A percentile compares a stretch with the other conserved stretches of the same genome.
Conservation (phyloP, 1,140 invertebrate species). For the Bathynomus jamesi region DNA sequence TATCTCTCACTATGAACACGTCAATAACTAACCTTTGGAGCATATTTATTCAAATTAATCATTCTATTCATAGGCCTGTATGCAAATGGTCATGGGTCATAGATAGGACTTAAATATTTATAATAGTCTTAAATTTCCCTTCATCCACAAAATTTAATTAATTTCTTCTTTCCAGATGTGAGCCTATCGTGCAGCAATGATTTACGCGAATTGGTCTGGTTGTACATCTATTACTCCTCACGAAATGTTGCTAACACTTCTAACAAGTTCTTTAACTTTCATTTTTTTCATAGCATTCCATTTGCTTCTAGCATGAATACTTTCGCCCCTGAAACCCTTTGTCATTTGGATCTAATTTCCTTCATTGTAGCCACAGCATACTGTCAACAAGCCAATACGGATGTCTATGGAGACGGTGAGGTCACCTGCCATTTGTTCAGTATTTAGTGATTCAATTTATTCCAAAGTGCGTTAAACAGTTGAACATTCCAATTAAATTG, state of each 20-base stretch:
- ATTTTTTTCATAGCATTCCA: background rate
- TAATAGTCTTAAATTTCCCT: no score
- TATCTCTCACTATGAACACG: no score
- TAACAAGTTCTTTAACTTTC: conserved; percentile 1
- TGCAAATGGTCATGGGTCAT: no score
- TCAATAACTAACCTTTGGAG: no score
- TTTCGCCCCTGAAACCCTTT: conserved; percentile 65
- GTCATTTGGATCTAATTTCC: conserved; percentile 67
- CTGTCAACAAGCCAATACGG: conserved; percentile 13
- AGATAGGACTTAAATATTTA: no score
- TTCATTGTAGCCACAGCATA: conserved; percentile 58
- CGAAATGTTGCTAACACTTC: conserved; percentile 7
- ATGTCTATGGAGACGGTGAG: background rate
- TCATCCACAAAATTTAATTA: background rate
- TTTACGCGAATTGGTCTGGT: conserved; percentile 73
- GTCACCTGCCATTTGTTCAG: no score
- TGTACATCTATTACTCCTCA: conserved; percentile 52
- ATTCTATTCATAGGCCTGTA: no score
- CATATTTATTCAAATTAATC: no score
- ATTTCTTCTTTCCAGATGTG: conserved; percentile 48
- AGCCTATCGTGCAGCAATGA: conserved; percentile 61
- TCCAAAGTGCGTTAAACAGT: no score
- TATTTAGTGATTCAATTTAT: no score
- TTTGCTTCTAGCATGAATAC: conserved; percentile 53
- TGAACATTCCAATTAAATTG: no score